These are phyloP conservation scores for Acronicta leporina DNA, from an alignment of 2,888 invertebrate species.

Conservation along the genomic window DNA sequence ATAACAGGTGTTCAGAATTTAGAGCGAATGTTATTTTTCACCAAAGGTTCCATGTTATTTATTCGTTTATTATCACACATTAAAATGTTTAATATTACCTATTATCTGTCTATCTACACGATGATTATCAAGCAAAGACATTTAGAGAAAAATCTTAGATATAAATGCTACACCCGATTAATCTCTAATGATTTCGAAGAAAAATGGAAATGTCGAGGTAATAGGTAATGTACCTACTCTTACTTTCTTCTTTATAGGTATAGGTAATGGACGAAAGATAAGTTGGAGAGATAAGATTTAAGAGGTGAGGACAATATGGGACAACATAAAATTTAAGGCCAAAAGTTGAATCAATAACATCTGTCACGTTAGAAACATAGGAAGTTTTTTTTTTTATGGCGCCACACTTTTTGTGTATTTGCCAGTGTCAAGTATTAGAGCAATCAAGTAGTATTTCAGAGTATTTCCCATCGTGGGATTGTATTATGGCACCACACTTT, in stretches of 20 bases:
- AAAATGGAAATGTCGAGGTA: slow-evolving; percentile 3
- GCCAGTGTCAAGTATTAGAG: too few relatives aligned
- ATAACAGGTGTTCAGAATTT: not conserved
- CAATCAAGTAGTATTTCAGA: too few relatives aligned
- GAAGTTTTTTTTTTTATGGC: too few relatives aligned
- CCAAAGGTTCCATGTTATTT: not conserved
- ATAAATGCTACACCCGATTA: slow-evolving; percentile 39
- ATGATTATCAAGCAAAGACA: slow-evolving; percentile 42
- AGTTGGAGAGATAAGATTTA: slow-evolving; percentile 4
- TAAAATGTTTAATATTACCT: slow-evolving; percentile 19
- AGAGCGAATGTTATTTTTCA: slow-evolving; percentile 14
- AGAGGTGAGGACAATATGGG: slow-evolving; percentile 8
- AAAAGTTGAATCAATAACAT: not conserved
- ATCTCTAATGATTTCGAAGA: slow-evolving; percentile 21
- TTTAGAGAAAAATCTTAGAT: slow-evolving; percentile 39
- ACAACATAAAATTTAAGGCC: slow-evolving; percentile 26
- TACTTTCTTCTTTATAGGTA: slow-evolving; percentile 1
- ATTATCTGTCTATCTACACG: slow-evolving; percentile 34
- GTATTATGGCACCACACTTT: too few relatives aligned
- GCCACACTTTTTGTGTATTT: too few relatives aligned
- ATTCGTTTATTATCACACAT: slow-evolving; percentile 25
- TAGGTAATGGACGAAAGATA: slow-evolving; percentile 39
- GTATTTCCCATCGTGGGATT: too few relatives aligned
- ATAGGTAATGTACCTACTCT: too few relatives aligned
- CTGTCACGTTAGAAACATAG: too few relatives aligned